Conservation (phyloP, 2,888 invertebrate genomes). For the Pteria penguin region DNA sequence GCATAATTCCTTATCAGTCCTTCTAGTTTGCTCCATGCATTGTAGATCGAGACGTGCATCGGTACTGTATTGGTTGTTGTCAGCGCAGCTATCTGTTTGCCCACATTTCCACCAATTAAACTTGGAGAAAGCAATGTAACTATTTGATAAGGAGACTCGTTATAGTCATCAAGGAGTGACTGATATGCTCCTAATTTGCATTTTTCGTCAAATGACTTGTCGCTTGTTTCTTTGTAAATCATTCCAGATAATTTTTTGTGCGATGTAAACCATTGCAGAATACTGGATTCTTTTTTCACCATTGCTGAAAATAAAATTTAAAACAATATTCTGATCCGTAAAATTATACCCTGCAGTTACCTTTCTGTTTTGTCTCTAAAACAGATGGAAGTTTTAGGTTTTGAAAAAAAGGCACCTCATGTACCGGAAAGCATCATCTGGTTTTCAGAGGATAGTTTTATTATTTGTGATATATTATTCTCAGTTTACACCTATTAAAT, state of each 20-base stretch:
- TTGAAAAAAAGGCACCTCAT: too few relatives aligned
- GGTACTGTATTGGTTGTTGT: constrained; percentile 71
- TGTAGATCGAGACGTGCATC: constrained; percentile 62
- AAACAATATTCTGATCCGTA: too few relatives aligned
- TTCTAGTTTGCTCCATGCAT: constrained; percentile 62
- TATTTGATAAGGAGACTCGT: constrained; percentile 58
- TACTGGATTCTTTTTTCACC: constrained; percentile 56
- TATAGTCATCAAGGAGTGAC: constrained; percentile 58
- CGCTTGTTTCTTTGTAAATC: constrained; percentile 18
- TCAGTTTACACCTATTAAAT: too few relatives aligned
- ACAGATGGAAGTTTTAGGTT: too few relatives aligned
- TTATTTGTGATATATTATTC: too few relatives aligned
- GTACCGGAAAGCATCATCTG: too few relatives aligned
- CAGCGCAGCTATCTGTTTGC: constrained; percentile 59
- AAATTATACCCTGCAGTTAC: too few relatives aligned
- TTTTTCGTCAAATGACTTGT: constrained; percentile 40
- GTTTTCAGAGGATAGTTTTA: too few relatives aligned
- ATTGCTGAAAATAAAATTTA: constrained; percentile 56
- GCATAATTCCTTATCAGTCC: constrained; percentile 61
- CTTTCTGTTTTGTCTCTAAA: too few relatives aligned
- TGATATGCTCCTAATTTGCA: constrained; percentile 66
- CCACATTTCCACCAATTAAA: constrained; percentile 59
- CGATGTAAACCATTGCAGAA: constrained; percentile 61
- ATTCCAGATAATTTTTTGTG: constrained; percentile 57
- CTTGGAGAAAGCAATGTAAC: constrained; percentile 65